phyloP scores from a whole-genome alignment of 1,140 invertebrate genomes.

The Macrostomum lignano region DNA sequence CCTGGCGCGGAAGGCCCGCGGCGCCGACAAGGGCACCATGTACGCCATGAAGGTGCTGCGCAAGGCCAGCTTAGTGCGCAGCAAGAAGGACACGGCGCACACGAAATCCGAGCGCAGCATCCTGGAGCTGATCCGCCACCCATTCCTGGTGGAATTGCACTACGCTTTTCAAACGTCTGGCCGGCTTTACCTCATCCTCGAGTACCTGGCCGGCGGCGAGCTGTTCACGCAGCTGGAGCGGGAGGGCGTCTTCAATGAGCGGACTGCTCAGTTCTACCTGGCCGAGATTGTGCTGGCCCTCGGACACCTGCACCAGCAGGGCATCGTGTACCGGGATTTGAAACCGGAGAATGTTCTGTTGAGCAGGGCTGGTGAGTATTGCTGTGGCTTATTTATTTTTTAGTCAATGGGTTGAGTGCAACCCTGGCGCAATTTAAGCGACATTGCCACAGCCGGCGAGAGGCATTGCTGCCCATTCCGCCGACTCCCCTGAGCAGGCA shows the following conservation, averaged over 20 bases:
- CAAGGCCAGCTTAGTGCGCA: slow-evolving; percentile 74
- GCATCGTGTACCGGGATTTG: slow-evolving; percentile 80
- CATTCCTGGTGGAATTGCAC: slow-evolving; percentile 87
- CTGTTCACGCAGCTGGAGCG: slow-evolving; percentile 87
- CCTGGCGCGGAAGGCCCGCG: slow-evolving; percentile 34
- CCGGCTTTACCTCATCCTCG: slow-evolving; percentile 86
- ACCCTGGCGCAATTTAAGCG: too few relatives aligned
- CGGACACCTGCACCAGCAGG: slow-evolving; percentile 63
- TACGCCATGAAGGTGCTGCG: slow-evolving; percentile 83
- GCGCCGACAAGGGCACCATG: slow-evolving; percentile 45
- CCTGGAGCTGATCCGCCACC: slow-evolving; percentile 43
- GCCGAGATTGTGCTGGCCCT: slow-evolving; percentile 84
- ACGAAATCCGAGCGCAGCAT: slow-evolving; percentile 65
- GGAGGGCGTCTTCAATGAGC: slow-evolving; percentile 90
- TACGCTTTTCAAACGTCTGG: slow-evolving; percentile 95
- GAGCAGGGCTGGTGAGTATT: slow-evolving; percentile 51
- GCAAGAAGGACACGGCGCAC: slow-evolving; percentile 82
- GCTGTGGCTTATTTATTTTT: too few relatives aligned
- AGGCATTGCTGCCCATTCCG: too few relatives aligned
- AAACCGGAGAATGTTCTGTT: slow-evolving; percentile 94
- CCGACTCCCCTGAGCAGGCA: too few relatives aligned
- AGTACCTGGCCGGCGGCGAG: slow-evolving; percentile 89
- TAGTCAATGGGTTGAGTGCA: too few relatives aligned
- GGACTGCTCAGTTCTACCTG: slow-evolving; percentile 79
- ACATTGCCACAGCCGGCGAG: too few relatives aligned